These are phyloP conservation scores for Spheniscus mendiculus DNA, from an alignment of 2,113 vertebrate genomes.

Conservation along the genomic window DNA sequence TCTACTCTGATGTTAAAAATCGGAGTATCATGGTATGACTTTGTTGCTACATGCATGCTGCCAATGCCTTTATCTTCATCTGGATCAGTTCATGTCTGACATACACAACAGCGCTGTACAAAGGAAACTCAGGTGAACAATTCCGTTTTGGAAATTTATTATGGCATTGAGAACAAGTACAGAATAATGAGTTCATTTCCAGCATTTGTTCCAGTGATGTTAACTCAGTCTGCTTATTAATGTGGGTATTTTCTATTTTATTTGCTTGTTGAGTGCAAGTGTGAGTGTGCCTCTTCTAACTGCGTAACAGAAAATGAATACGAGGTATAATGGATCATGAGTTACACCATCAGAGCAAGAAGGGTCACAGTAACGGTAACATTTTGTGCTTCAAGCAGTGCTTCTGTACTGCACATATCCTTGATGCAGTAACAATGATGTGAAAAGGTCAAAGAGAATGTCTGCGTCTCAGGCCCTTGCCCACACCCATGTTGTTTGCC, in stretches of 20 bases:
- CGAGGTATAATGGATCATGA: not conserved
- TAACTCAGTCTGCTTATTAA: not conserved
- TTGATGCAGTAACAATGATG: not conserved
- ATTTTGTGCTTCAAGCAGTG: not conserved
- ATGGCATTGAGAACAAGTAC: not conserved
- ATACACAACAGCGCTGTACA: no score
- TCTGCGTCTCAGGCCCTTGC: not conserved
- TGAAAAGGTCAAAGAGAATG: not conserved
- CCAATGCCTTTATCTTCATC: not conserved
- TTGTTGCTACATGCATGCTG: rapidly evolving
- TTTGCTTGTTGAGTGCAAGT: not conserved
- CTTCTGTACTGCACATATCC: not conserved
- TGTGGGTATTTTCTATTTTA: not conserved
- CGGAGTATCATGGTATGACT: not conserved
- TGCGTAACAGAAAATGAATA: rapidly evolving
- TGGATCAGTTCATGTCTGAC: not conserved
- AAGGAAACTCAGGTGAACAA: not conserved
- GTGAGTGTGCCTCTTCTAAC: not conserved
- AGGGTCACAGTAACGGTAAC: not conserved
- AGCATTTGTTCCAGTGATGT: not conserved
- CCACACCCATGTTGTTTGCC: not conserved
- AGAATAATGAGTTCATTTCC: not conserved
- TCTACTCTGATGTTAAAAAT: not conserved
- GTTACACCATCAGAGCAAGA: not conserved
- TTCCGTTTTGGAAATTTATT: not conserved